Evolutionary conservation across 2,888 invertebrate species (phyloP), one percentile per base, ranked within the genome.

Genomic region (Elysia crispata): DNA sequence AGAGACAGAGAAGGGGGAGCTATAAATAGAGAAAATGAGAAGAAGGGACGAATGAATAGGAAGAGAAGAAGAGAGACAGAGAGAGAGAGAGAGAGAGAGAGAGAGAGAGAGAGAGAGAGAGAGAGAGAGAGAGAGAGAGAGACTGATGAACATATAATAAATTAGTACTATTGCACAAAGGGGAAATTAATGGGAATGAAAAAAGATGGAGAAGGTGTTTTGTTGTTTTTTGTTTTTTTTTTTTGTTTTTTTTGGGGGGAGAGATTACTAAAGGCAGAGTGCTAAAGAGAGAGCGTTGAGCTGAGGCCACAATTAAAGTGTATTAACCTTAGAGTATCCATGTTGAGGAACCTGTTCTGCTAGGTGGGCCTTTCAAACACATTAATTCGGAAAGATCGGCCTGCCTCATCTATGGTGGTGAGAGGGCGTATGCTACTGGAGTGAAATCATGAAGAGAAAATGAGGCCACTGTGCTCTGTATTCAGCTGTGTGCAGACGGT

Each of bases 21-120:
- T n/a, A n/a, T n/a, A 69, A 18, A 69, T 0, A 30, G 31, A 69
- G 69, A 31, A 41, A 69, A 41, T n/a, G 33, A 69, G 69, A 69
- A 5, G 41, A 11, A 11, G 69, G 31, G 33, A 49, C 41, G 33
- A n/a, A 49, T 33, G 33, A 49, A 49, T 33, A 70, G 30, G 20
- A 13, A 30, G 31, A 67, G 67, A 30, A 13, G 33, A n/a, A 67
- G 1, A 31, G 3, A 60, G 62, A 60, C 23, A 13, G 62, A 60
- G 62, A 8, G 62, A 60, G 6, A 60, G 62, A 60, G 15, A 60
- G 6, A 60, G 23, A 5, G 62, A 60, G 6, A 60, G 6, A 60
- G 62, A 60, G 62, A 60, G 3, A 60, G 15, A 60, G 62, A 8
- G 6, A 60, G 15, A 60, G 62, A 60, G 3, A 60, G 62, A 60